Evolutionary conservation across 2,797 vertebrate genomes (phyloP).

Genomic region (Mormyrus hasselquistii): DNA sequence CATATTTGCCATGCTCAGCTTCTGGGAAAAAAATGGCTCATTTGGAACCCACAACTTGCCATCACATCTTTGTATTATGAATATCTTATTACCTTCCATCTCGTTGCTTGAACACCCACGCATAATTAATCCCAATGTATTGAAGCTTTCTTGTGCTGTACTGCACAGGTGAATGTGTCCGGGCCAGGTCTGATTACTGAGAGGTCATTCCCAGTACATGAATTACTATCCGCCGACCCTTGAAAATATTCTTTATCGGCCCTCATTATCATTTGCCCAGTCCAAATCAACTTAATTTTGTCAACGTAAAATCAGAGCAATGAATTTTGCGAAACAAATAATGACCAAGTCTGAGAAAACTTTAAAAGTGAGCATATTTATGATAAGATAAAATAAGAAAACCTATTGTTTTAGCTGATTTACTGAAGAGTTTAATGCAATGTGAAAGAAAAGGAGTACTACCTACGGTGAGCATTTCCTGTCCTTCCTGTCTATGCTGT

Average conservation of each 20-base stretch:
- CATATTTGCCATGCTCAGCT: not conserved
- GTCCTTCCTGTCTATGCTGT: constrained; percentile 27
- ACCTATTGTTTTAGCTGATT: not conserved
- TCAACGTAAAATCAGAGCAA: not conserved
- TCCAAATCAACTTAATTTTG: not conserved
- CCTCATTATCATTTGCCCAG: not conserved
- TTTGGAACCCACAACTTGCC: not conserved
- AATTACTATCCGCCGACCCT: not conserved
- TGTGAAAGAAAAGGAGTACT: constrained; percentile 29
- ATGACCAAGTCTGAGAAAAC: not conserved
- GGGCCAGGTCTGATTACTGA: not conserved
- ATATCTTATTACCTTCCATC: constrained; percentile 5
- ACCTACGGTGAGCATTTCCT: constrained; percentile 26
- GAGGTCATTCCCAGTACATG: not conserved
- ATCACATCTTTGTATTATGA: not conserved
- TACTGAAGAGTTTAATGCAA: not conserved
- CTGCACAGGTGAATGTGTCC: not conserved
- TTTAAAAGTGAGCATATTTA: constrained; percentile 17
- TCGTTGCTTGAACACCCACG: not conserved
- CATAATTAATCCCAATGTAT: not conserved
- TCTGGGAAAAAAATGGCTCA: not conserved
- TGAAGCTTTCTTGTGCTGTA: not conserved
- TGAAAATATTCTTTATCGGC: not conserved
- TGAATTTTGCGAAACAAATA: not conserved
- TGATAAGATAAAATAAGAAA: constrained; percentile 21